Evolutionary conservation across 2,888 invertebrate species (phyloP), one percentile per base, ranked within the genome.

Genomic region (Tridacna gigas): DNA sequence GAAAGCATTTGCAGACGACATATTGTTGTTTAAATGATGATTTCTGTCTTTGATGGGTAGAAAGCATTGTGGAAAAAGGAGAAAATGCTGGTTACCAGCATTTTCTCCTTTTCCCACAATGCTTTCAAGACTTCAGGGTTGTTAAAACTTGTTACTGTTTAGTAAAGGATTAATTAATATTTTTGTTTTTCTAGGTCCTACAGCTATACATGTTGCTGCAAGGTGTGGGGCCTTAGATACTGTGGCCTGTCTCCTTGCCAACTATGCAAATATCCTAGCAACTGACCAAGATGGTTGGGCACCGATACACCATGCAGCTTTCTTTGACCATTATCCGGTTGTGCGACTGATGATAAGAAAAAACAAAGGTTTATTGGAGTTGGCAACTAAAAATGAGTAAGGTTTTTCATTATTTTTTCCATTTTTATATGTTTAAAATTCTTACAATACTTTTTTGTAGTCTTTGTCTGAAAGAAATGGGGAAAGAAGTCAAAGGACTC

Each of bases 271-370:
- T 73, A 88, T 93, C 69, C 79, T 92, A 26, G 92, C 91, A 7
- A 90, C 89, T 28, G 94, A 94, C 83, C 91, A 93, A 65, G 92
- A 94, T 78, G 95, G 95, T 69, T 95, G 95, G 95, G 92, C 94
- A 0, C 94, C 95, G 0, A 92, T 95, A 22, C 95, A 95, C 84
- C 92, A 94, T 77, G 95, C 95, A 9, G 94, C 95, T 0, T 95
- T 93, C 91, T 95, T 92, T 88, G 93, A 95, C 90, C 94, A 95
- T 84, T 91, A 90, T 65, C 90, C 92, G 5, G 90, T 95, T 71
- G 88, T 95, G 48, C 90, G 88, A 77, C 89, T 95, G 74, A 89
- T 95, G 87, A 89, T 94, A 20, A 86, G 93, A n/a, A 93, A 93
- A 80, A 91, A 93, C 74, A 87, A 88, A n/a, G 92, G 90, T 18